Percentiles rank a stretch among this genome's conserved stretches.
phyloP scores from a whole-genome alignment of 2,113 vertebrate species.

The Tragelaphus scriptus region DNA sequence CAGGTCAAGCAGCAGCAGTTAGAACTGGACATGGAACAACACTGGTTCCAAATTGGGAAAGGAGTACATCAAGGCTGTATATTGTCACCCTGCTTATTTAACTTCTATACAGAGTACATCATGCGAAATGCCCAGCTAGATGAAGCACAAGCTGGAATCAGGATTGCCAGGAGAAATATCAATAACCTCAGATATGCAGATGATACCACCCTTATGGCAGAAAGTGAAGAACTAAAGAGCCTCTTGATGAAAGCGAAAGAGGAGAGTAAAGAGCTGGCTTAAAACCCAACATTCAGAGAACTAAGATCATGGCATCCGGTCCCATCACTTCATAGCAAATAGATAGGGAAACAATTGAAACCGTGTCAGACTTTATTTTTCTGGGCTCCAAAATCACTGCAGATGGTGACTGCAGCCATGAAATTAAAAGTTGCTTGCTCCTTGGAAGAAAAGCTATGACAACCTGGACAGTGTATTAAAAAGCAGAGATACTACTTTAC shows the following conservation, averaged over 20 bases:
- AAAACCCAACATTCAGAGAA: background rate
- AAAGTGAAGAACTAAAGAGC: background rate
- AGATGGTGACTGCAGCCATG: background rate
- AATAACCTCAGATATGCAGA: background rate
- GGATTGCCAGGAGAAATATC: background rate
- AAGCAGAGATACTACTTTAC: background rate
- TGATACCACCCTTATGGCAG: background rate
- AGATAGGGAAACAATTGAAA: background rate
- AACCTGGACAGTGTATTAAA: background rate
- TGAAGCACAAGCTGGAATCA: background rate
- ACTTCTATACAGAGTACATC: background rate
- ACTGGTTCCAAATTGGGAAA: background rate
- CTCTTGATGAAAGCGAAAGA: background rate
- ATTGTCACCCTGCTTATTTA: background rate
- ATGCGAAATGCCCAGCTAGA: accelerated
- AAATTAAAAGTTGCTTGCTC: background rate
- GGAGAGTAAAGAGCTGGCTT: background rate
- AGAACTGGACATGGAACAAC: background rate
- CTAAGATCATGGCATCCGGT: background rate
- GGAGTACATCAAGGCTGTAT: background rate
- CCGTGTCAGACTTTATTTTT: background rate
- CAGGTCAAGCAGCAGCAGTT: background rate
- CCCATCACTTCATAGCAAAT: background rate
- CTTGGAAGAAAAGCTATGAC: background rate
- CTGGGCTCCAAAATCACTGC: background rate